These are phyloP conservation scores for Ophthalmolycus amberensis DNA, from an alignment of 2,113 vertebrate genomes.

Conservation along the genomic window DNA sequence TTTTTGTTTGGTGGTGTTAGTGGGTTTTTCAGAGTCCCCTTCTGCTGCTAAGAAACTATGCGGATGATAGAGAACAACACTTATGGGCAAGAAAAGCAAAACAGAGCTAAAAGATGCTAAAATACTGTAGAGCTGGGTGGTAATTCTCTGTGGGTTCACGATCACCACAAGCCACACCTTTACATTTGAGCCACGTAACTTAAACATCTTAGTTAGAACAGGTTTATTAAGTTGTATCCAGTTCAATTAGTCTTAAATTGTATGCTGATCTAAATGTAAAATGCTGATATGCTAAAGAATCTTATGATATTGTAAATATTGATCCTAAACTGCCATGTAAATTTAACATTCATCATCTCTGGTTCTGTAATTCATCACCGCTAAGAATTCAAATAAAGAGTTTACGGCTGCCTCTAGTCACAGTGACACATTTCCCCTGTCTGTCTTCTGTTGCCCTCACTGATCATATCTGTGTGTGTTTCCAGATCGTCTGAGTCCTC, in stretches of 20 bases:
- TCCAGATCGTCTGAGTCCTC: constrained; percentile 91
- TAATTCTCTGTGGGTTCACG: neutral
- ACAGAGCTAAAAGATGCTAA: neutral
- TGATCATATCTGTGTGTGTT: constrained; percentile 45
- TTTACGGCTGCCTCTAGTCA: neutral
- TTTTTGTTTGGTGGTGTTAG: neutral
- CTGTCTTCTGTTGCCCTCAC: neutral
- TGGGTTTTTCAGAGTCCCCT: neutral
- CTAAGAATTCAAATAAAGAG: neutral
- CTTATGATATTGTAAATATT: neutral
- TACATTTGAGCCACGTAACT: neutral
- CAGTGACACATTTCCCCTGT: neutral
- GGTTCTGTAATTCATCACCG: neutral
- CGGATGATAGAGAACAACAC: neutral
- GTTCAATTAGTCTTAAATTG: neutral
- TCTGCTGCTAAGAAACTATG: neutral
- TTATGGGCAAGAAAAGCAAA: too few species aligned
- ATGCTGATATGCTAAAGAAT: neutral
- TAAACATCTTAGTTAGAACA: neutral
- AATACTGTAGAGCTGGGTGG: neutral
- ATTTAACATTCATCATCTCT: neutral
- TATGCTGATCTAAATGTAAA: neutral
- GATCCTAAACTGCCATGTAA: neutral
- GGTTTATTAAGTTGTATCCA: neutral
- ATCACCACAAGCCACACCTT: neutral